phyloP scores from a whole-genome alignment of 2,888 invertebrate genomes.

The Epirrhoe alternata region DNA sequence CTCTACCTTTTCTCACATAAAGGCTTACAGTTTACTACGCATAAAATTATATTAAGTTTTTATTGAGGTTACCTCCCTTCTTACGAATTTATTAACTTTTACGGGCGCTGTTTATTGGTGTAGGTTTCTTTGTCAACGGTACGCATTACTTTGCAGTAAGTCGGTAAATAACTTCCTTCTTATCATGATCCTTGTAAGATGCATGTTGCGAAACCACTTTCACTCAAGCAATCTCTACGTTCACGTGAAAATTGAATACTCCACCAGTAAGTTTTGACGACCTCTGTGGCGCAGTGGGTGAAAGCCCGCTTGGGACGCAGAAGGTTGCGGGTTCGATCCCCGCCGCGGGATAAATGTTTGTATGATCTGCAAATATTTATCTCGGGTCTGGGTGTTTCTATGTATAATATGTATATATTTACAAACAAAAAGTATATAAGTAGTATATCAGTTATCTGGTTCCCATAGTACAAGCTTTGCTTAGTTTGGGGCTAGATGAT shows the following conservation, averaged over 20 bases:
- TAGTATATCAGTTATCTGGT: no score
- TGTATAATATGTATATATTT: no score
- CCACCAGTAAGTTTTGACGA: background rate
- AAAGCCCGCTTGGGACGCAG: no score
- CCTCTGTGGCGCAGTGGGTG: no score
- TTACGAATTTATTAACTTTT: slow-evolving; percentile 47
- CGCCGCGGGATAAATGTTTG: no score
- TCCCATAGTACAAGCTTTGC: no score
- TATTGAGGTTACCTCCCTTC: slow-evolving; percentile 42
- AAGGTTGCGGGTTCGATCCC: no score
- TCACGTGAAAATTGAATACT: slow-evolving; percentile 13
- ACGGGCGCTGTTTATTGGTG: slow-evolving; percentile 42
- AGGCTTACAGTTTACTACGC: slow-evolving; percentile 44
- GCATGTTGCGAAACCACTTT: slow-evolving; percentile 14
- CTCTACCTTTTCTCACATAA: slow-evolving; percentile 38
- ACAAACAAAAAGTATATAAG: no score
- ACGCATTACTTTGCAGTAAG: slow-evolving; percentile 19
- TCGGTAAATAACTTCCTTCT: slow-evolving; percentile 5
- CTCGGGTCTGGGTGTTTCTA: no score
- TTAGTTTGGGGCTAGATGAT: no score
- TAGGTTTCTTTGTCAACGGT: slow-evolving; percentile 41
- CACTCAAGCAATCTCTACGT: slow-evolving; percentile 12
- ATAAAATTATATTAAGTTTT: slow-evolving; percentile 48
- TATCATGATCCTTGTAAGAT: slow-evolving; percentile 12
- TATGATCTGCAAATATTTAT: no score